Evolutionary conservation across 2,113 vertebrate genomes (phyloP).

Genomic region (Chaetura pelagica): DNA sequence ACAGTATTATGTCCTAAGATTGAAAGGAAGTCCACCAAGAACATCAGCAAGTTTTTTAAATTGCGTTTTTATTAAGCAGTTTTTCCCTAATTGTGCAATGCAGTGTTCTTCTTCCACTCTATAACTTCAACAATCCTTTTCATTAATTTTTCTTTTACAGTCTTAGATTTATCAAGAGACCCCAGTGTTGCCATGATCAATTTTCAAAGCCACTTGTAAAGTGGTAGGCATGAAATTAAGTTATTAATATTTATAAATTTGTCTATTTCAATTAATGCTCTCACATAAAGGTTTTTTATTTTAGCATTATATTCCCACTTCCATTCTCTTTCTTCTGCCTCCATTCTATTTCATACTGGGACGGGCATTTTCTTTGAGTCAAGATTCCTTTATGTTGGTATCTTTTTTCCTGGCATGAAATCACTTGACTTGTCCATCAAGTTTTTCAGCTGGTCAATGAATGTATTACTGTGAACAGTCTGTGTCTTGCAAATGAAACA

Average conservation of each 20-base stretch:
- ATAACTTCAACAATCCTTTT: background rate
- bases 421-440: background rate
- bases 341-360: background rate
- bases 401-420: background rate
- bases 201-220: background rate
- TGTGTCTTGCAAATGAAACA: background rate
- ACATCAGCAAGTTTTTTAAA: background rate
- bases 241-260: background rate
- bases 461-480: background rate
- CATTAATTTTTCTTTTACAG: background rate
- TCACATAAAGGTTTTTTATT: background rate
- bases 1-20: background rate
- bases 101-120: background rate
- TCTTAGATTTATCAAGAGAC: background rate
- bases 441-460: background rate
- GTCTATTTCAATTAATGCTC: background rate
- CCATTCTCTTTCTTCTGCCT: background rate
- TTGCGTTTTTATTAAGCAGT: background rate
- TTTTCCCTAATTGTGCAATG: background rate
- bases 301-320: background rate
- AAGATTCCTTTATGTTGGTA: background rate
- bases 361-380: background rate
- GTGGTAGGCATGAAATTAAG: background rate
- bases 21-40: background rate
- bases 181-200: background rate